phyloP scores from a whole-genome alignment of 2,113 vertebrate species.

The Sturnus vulgaris region DNA sequence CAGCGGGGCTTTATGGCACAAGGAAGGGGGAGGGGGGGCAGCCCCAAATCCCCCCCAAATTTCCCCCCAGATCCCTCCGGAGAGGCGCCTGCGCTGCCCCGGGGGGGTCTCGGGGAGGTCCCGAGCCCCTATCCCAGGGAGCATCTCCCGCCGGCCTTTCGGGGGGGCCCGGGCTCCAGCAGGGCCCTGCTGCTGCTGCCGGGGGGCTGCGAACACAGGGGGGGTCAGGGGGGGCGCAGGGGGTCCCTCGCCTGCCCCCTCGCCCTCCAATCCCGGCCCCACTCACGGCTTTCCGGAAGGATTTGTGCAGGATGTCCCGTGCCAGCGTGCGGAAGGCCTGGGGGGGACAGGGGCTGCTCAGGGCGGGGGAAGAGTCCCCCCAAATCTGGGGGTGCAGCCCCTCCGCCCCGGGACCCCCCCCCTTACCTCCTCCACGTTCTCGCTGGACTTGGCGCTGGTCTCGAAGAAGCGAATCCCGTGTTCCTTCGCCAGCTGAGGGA shows the following conservation, averaged over 20 bases:
- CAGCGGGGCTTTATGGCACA: conserved; percentile 9
- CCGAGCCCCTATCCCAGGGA: neutral
- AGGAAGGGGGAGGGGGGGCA: neutral
- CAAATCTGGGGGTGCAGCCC: neutral
- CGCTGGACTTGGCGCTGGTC: conserved; percentile 87
- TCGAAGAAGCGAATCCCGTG: conserved; percentile 93
- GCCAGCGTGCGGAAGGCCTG: conserved; percentile 87
- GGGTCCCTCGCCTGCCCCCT: too few relatives aligned
- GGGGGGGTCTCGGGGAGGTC: neutral
- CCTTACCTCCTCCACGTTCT: conserved; percentile 77
- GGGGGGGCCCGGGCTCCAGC: conserved; percentile 24
- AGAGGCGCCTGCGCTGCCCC: neutral
- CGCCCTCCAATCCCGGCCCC: too few relatives aligned
- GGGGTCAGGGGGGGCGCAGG: neutral
- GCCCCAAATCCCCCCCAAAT: neutral
- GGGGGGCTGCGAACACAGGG: neutral
- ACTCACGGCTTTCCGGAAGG: conserved; percentile 81
- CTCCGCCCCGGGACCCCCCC: neutral
- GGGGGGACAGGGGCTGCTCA: neutral
- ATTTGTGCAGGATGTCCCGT: conserved; percentile 85
- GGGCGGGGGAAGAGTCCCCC: neutral
- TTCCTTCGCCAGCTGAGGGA: conserved; percentile 11
- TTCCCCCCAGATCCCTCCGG: neutral
- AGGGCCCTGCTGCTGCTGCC: neutral
- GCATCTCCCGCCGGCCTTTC: conserved; percentile 59